Conservation (phyloP, 2,888 invertebrate species). For the Acleris sparsana region DNA sequence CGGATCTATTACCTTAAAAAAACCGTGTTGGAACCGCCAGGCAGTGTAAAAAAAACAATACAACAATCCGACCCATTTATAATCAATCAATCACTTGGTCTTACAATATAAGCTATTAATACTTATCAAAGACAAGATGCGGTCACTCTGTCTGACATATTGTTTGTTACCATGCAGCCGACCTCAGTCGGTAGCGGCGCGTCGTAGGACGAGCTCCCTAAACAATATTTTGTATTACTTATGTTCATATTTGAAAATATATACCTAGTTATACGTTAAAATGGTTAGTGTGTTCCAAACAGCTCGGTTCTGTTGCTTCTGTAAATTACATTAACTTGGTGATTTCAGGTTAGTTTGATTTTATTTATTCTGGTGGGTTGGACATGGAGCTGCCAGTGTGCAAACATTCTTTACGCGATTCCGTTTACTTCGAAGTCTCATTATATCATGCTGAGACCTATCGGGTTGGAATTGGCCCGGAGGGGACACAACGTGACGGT, state of each 20-base stretch:
- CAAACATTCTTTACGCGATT: conserved; percentile 73
- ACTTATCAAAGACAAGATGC: neutral
- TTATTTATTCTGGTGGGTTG: conserved; percentile 16
- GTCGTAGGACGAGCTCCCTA: neutral
- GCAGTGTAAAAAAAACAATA: no score
- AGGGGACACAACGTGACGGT: conserved; percentile 81
- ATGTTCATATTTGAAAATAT: neutral
- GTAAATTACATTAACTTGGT: neutral
- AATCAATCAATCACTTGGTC: no score
- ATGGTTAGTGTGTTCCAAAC: neutral
- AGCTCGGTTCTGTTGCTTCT: neutral
- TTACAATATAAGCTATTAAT: no score
- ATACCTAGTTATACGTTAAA: neutral
- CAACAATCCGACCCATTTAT: no score
- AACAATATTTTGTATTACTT: neutral
- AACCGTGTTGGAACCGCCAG: no score
- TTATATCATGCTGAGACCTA: conserved; percentile 68
- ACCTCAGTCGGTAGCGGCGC: neutral
- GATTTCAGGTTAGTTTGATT: conserved; percentile 13
- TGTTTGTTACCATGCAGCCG: neutral
- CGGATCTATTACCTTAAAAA: no score
- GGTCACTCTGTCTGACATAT: neutral
- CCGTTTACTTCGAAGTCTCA: conserved; percentile 80
- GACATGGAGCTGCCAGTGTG: conserved; percentile 47
- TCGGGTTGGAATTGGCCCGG: conserved; percentile 75